Evolutionary conservation across 2,888 invertebrate genomes (phyloP).

Genomic region (Xestia c-nigrum): DNA sequence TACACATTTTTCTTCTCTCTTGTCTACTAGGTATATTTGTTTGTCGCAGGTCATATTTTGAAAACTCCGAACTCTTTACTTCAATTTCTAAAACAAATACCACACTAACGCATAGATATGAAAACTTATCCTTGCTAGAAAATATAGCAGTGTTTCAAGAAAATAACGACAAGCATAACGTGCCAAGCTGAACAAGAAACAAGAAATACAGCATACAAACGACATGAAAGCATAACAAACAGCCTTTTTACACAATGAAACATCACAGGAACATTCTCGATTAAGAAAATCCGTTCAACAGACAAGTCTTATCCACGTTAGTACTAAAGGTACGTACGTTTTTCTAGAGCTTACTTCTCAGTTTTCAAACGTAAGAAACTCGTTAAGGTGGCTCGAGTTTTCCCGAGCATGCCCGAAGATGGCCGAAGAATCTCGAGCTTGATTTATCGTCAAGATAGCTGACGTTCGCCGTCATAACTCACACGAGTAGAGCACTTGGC

Average conservation of each 20-base stretch:
- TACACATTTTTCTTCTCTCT: not conserved
- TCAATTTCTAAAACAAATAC: not conserved
- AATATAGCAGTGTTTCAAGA: not conserved
- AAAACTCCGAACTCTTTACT: not conserved
- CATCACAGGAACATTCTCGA: constrained; percentile 22
- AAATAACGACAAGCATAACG: constrained; percentile 10
- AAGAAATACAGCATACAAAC: constrained; percentile 22
- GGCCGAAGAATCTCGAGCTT: constrained; percentile 49
- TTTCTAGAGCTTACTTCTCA: constrained; percentile 43
- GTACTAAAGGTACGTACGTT: constrained; percentile 19
- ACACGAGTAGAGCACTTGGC: constrained; percentile 70
- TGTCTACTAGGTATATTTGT: not conserved
- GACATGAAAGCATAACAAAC: constrained; percentile 16
- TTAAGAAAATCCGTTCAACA: constrained; percentile 30
- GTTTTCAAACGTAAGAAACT: constrained; percentile 70
- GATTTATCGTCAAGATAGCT: constrained; percentile 83
- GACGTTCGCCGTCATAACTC: constrained; percentile 83
- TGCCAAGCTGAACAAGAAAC: constrained; percentile 33
- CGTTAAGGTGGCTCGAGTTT: constrained; percentile 72
- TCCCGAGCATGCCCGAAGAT: constrained; percentile 67
- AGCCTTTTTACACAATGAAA: constrained; percentile 24
- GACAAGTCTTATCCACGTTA: constrained; percentile 31
- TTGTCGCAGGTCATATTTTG: not conserved
- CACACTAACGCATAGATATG: not conserved
- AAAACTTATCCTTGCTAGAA: constrained; percentile 10